Evolutionary conservation across 2,113 vertebrate species (phyloP).

Genomic region (Proteles cristata): DNA sequence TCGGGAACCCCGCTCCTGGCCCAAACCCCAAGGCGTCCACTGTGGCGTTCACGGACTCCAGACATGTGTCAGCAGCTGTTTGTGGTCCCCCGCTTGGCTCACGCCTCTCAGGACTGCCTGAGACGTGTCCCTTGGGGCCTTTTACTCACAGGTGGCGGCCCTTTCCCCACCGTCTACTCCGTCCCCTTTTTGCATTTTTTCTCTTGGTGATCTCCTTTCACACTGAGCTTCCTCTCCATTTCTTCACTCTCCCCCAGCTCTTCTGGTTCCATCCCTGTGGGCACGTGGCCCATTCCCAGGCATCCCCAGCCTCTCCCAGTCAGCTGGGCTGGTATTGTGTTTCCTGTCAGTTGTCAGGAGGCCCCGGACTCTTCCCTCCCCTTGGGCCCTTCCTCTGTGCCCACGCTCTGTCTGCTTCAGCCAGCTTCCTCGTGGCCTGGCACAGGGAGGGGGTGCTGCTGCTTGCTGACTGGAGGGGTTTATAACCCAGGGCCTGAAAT

Average conservation of each 20-base stretch:
- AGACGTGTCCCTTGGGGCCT: not conserved
- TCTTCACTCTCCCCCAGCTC: not conserved
- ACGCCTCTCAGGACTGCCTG: not conserved
- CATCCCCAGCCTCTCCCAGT: not conserved
- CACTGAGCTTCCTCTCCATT: not conserved
- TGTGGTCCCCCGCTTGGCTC: not conserved
- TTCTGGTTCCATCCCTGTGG: not conserved
- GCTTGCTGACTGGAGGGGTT: not conserved
- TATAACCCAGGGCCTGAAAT: not conserved
- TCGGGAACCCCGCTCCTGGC: not conserved
- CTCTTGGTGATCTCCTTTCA: not conserved
- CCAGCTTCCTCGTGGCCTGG: not conserved
- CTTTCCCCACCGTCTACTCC: no score
- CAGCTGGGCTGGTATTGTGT: not conserved
- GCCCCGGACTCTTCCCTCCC: not conserved
- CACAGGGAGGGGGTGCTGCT: accelerated
- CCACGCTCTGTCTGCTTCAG: not conserved
- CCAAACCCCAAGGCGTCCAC: accelerated
- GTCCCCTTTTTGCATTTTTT: no score
- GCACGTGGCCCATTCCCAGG: not conserved
- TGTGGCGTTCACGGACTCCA: not conserved
- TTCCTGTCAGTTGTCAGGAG: slow-evolving; percentile 11
- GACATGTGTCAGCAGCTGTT: not conserved
- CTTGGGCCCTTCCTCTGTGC: accelerated
- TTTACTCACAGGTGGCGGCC: not conserved